A percentile compares a stretch with the other conserved stretches of the same genome.
Evolutionary conservation across 2,113 vertebrate species (phyloP).

Genomic region (Oreamnos americanus): DNA sequence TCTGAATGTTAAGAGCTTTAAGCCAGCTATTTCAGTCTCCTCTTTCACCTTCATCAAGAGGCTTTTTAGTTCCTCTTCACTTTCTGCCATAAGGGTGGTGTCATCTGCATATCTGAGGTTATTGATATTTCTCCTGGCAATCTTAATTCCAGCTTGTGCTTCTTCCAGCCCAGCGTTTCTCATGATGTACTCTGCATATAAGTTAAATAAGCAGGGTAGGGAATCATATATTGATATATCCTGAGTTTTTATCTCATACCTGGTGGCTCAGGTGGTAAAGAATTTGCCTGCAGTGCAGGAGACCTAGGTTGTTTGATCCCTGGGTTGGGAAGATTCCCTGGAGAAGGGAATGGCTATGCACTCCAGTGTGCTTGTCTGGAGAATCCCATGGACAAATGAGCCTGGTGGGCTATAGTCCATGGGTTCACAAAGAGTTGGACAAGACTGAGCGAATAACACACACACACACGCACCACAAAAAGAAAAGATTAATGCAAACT

Average conservation of each 20-base stretch:
- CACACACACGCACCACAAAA: background rate
- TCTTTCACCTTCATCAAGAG: too few species aligned
- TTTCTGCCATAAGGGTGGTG: too few species aligned
- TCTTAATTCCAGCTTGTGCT: too few species aligned
- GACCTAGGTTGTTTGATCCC: background rate
- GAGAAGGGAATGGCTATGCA: background rate
- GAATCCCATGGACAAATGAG: background rate
- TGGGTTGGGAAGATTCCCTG: background rate
- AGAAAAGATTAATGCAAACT: conserved; percentile 1
- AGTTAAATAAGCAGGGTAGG: background rate
- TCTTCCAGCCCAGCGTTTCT: too few species aligned
- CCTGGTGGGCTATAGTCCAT: background rate
- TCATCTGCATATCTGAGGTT: too few species aligned
- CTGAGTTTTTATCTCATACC: background rate
- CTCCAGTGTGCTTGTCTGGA: background rate
- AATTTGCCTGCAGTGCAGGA: background rate
- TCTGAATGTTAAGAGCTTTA: too few species aligned
- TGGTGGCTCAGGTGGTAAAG: background rate
- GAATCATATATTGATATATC: background rate
- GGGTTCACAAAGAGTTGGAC: background rate
- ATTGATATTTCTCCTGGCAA: too few species aligned
- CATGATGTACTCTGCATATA: too few species aligned
- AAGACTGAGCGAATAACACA: background rate
- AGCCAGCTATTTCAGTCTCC: too few species aligned
- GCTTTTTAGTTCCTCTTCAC: too few species aligned